A percentile compares a stretch with the other conserved stretches of the same genome.
phyloP scores from a whole-genome alignment of 2,888 invertebrate genomes.

The Lingula anatina region DNA sequence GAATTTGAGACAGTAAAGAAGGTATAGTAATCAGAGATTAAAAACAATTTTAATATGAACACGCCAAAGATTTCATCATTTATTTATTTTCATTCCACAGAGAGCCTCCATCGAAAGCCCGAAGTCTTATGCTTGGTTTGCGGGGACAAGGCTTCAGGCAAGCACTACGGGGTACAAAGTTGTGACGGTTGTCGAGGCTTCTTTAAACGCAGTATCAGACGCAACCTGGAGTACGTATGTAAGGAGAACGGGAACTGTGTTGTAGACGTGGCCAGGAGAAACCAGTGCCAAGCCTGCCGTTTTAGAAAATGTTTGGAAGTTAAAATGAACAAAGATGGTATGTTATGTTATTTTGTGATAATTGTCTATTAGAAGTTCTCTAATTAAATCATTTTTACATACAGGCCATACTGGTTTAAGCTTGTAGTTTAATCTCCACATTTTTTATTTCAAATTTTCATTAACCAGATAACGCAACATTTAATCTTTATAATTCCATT shows the following conservation, averaged over 20 bases:
- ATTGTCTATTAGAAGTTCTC: no score
- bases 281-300: constrained; percentile 92
- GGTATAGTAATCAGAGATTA: no score
- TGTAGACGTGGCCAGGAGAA: constrained; percentile 84
- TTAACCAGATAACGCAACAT: no score
- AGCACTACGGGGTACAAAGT: constrained; percentile 56
- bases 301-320: constrained; percentile 85
- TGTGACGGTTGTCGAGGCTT: constrained; percentile 70
- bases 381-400: no score
- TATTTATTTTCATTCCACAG: neutral
- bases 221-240: constrained; percentile 85
- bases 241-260: constrained; percentile 83
- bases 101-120: constrained; percentile 18
- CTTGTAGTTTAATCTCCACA: no score
- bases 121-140: constrained; percentile 56
- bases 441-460: no score
- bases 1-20: no score
- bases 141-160: constrained; percentile 57
- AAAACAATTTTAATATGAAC: no score
- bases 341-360: constrained; percentile 51
- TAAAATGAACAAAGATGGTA: constrained; percentile 92
- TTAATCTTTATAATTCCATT: no score
- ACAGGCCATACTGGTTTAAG: no score
- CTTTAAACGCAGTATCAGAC: constrained; percentile 85
- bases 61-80: no score